Conservation (phyloP, 2,888 invertebrate genomes). For the Trissolcus japonicus region DNA sequence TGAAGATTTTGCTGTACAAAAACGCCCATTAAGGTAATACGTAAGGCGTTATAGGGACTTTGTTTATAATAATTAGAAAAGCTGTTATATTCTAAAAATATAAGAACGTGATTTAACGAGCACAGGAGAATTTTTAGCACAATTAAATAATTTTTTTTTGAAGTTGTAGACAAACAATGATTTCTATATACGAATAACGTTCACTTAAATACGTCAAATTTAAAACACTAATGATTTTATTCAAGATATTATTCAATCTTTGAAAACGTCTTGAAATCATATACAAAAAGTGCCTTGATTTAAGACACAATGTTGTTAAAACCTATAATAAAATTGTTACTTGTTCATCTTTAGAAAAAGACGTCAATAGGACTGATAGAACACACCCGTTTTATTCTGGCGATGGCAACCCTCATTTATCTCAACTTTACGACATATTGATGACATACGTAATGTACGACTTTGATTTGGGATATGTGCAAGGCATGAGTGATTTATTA, state of each 20-base stretch:
- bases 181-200: too few relatives aligned
- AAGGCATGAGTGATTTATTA: conserved; percentile 98
- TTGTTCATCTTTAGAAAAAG: conserved; percentile 83
- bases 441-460: conserved; percentile 99
- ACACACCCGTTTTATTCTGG: conserved; percentile 94
- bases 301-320: not conserved
- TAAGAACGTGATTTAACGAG: too few relatives aligned
- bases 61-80: too few relatives aligned
- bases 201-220: not conserved
- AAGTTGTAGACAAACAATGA: too few relatives aligned
- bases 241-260: not conserved
- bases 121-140: too few relatives aligned
- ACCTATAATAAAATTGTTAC: not conserved
- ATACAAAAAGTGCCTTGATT: too few relatives aligned
- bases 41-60: too few relatives aligned
- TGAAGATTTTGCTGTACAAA: too few relatives aligned
- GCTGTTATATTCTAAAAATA: too few relatives aligned
- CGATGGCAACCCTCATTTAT: conserved; percentile 92
- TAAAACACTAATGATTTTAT: not conserved
- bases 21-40: too few relatives aligned
- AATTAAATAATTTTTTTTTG: too few relatives aligned
- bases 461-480: conserved; percentile 96
- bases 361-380: conserved; percentile 96
- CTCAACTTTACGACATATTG: conserved; percentile 90
- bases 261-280: too few relatives aligned